Percentiles rank a stretch among this genome's conserved stretches.
Evolutionary conservation across 2,113 vertebrate genomes (phyloP).

Genomic region (Antidorcas marsupialis): DNA sequence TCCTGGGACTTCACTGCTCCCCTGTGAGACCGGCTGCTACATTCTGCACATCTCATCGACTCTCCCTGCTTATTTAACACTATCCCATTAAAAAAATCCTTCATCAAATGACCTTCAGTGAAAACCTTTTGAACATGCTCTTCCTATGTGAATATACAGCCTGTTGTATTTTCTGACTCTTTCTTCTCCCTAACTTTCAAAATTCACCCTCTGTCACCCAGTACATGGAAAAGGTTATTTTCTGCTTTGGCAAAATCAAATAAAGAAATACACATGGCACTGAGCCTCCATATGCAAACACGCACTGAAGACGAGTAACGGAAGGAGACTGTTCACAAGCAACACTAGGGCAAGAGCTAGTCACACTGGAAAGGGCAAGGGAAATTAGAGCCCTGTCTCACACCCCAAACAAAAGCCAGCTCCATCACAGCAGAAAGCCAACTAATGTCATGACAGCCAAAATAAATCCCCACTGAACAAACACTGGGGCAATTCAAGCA

Average conservation of each 20-base stretch:
- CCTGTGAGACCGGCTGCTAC: neutral
- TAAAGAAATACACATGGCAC: neutral
- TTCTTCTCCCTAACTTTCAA: neutral
- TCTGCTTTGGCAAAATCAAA: neutral
- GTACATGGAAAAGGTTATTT: neutral
- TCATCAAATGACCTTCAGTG: neutral
- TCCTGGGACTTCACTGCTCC: neutral
- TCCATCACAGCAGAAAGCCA: neutral
- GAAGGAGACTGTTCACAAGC: neutral
- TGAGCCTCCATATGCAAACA: neutral
- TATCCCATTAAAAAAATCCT: neutral
- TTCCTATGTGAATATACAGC: neutral
- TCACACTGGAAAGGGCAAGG: neutral
- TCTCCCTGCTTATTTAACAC: neutral
- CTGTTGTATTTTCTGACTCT: neutral
- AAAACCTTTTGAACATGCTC: neutral
- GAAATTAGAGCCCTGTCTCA: neutral
- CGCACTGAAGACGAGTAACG: neutral
- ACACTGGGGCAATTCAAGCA: too few relatives aligned
- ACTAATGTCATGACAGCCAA: neutral
- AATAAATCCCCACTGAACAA: neutral
- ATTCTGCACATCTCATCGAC: too few relatives aligned
- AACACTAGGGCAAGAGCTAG: neutral
- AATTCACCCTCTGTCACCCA: neutral
- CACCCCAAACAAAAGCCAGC: neutral